phyloP scores from a whole-genome alignment of 2,113 vertebrate species.

The Procavia capensis region DNA sequence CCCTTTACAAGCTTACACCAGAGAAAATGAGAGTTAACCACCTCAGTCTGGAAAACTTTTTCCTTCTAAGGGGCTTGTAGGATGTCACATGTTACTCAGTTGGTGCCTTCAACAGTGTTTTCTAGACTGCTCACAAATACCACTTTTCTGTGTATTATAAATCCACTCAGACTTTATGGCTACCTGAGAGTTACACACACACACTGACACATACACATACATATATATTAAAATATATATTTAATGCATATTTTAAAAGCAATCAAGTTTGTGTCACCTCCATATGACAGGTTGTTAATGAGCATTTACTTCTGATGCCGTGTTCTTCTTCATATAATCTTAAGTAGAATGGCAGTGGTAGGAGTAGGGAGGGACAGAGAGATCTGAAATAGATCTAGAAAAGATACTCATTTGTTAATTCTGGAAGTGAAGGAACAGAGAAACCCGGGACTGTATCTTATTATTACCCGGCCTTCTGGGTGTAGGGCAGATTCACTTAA shows the following conservation, averaged over 20 bases:
- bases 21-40: not conserved
- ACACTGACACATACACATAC: too few species aligned
- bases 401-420: not conserved
- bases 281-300: too few species aligned
- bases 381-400: not conserved
- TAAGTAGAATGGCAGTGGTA: not conserved
- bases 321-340: too few species aligned
- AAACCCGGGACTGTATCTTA: not conserved
- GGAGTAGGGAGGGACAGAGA: not conserved
- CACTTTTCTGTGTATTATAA: not conserved
- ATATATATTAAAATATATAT: too few species aligned
- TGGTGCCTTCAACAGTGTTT: not conserved
- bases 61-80: not conserved
- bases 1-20: not conserved
- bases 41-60: not conserved
- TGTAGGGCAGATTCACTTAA: not conserved
- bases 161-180: not conserved
- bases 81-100: not conserved
- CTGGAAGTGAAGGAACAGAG: not conserved
- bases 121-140: not conserved
- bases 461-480: not conserved
- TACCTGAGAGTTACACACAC: not conserved
- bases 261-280: too few species aligned
- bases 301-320: too few species aligned
- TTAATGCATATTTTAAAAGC: too few species aligned